phyloP scores from a whole-genome alignment of 2,797 vertebrate species.

The Coccyzus lansbergi region DNA sequence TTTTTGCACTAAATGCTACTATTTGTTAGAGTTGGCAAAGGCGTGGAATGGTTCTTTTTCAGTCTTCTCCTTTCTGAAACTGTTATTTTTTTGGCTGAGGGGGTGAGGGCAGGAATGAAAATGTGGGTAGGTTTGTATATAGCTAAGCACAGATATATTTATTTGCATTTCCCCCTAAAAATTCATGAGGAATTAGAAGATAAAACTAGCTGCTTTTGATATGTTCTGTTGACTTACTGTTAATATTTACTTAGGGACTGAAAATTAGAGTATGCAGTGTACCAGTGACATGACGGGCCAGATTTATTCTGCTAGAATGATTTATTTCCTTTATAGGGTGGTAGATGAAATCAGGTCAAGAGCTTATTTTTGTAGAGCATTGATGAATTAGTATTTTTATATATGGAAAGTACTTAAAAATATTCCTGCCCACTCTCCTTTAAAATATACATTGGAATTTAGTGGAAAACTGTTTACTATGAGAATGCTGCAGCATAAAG shows the following conservation, averaged over 20 bases:
- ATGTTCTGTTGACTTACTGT: neutral
- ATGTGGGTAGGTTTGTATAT: neutral
- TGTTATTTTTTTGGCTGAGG: neutral
- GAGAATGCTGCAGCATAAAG: neutral
- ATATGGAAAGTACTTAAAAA: neutral
- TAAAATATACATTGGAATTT: neutral
- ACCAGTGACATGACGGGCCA: neutral
- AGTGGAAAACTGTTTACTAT: neutral
- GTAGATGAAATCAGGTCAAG: conserved; percentile 41
- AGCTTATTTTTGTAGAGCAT: neutral
- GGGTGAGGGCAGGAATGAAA: neutral
- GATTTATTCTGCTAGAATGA: conserved; percentile 21
- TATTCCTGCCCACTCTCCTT: neutral
- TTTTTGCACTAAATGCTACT: neutral
- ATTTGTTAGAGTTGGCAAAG: neutral
- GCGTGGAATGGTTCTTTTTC: neutral
- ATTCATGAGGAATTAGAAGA: conserved; percentile 21
- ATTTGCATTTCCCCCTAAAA: conserved; percentile 37
- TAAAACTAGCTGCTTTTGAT: conserved; percentile 24
- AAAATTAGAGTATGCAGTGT: conserved; percentile 36
- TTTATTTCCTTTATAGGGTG: neutral
- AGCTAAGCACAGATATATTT: conserved; percentile 4
- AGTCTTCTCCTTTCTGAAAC: neutral
- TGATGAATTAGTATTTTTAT: neutral
- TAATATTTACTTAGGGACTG: conserved; percentile 26